These are phyloP conservation scores for Hemichromis elongatus DNA, from an alignment of 2,113 vertebrate species.

Conservation along the genomic window DNA sequence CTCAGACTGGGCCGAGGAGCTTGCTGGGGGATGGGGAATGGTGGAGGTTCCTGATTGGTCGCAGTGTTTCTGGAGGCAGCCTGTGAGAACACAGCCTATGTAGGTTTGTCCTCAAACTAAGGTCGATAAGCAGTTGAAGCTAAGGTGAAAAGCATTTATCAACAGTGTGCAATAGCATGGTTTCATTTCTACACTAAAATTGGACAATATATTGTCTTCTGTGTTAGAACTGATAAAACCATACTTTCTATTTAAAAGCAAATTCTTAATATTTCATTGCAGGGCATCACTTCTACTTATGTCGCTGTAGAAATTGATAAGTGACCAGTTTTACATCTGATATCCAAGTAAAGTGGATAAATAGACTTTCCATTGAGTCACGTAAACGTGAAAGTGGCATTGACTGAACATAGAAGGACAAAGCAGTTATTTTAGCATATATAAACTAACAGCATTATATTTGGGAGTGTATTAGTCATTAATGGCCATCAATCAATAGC, in stretches of 20 bases:
- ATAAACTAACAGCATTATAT: not conserved
- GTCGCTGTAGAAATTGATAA: not conserved
- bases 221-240: not conserved
- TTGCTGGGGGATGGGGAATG: slow-evolving; percentile 5
- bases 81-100: slow-evolving; percentile 3
- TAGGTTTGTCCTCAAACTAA: slow-evolving; percentile 39
- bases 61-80: slow-evolving; percentile 9
- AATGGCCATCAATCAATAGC: not conserved
- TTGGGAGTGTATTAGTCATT: not conserved
- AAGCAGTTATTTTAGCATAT: not conserved
- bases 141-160: slow-evolving; percentile 2
- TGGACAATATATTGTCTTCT: not conserved
- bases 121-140: slow-evolving; percentile 29
- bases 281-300: not conserved
- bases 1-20: slow-evolving; percentile 40
- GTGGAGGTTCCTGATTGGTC: slow-evolving; percentile 12
- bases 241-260: not conserved
- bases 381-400: not conserved
- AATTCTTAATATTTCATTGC: not conserved
- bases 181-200: not conserved
- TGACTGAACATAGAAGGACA: not conserved
- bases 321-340: not conserved
- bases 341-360: not conserved
- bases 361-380: not conserved
- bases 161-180: not conserved